These are phyloP conservation scores for Sympetrum striolatum DNA, from an alignment of 2,888 invertebrate species.

Conservation along the genomic window DNA sequence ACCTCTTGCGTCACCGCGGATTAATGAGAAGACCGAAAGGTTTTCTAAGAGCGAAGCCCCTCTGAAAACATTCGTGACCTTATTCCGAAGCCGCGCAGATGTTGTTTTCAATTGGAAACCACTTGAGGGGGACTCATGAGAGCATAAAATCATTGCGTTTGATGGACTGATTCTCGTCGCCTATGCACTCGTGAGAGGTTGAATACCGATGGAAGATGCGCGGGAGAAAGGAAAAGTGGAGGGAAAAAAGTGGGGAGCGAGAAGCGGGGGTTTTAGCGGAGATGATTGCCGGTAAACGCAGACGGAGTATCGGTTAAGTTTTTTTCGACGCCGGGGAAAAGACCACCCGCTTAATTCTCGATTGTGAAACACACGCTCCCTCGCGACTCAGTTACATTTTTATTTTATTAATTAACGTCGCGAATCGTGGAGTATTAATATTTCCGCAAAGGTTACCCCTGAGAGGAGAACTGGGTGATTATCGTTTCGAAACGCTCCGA, in stretches of 20 bases:
- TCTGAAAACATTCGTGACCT: background rate
- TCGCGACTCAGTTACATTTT: too few species aligned
- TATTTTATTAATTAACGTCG: too few species aligned
- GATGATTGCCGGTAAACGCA: background rate
- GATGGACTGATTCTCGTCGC: background rate
- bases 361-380: too few species aligned
- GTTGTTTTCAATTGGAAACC: background rate
- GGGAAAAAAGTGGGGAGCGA: background rate
- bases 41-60: background rate
- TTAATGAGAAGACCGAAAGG: background rate
- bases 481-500: too few species aligned
- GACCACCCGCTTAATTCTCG: too few species aligned
- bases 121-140: background rate
- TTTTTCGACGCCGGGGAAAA: too few species aligned
- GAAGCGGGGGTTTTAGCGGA: background rate
- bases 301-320: background rate
- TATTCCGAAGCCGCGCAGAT: background rate
- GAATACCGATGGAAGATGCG: background rate
- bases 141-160: background rate
- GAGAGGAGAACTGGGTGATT: too few species aligned
- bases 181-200: background rate
- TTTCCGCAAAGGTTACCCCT: too few species aligned
- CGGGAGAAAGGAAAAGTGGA: background rate
- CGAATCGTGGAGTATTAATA: too few species aligned
- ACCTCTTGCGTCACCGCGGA: background rate